phyloP scores from a whole-genome alignment of 2,113 vertebrate genomes.

The Channa argus region DNA sequence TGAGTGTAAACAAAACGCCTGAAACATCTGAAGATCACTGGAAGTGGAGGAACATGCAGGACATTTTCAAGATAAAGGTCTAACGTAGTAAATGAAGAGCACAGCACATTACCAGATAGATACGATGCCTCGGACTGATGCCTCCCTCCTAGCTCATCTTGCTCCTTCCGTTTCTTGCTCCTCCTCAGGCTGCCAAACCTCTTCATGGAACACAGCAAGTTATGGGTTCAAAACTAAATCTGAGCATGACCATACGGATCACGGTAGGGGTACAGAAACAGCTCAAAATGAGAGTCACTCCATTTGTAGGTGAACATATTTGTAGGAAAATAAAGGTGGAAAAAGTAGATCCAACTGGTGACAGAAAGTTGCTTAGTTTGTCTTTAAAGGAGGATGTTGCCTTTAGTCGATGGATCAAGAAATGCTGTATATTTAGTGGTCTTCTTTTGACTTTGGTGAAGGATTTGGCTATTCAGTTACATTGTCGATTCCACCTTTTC shows the following conservation, averaged over 20 bases:
- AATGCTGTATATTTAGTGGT: background rate
- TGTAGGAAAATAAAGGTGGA: background rate
- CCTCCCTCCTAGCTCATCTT: slow-evolving; percentile 81
- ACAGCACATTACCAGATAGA: slow-evolving; percentile 72
- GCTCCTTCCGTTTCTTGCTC: slow-evolving; percentile 88
- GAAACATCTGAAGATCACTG: background rate
- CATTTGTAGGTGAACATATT: slow-evolving; percentile 15
- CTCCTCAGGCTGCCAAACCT: slow-evolving; percentile 93
- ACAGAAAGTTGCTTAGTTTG: background rate
- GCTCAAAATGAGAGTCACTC: slow-evolving; percentile 26
- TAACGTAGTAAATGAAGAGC: background rate
- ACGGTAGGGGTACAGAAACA: slow-evolving; percentile 9
- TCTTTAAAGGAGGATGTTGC: background rate
- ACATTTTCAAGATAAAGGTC: background rate
- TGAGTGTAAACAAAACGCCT: background rate
- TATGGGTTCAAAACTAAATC: slow-evolving; percentile 46
- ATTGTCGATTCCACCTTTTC: background rate
- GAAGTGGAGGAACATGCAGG: background rate
- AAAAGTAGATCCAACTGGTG: slow-evolving; percentile 1
- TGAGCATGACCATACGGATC: slow-evolving; percentile 70
- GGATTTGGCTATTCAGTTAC: slow-evolving; percentile 8
- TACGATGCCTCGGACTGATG: slow-evolving; percentile 87
- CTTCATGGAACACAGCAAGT: slow-evolving; percentile 88
- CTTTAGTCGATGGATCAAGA: background rate
- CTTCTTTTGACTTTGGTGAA: background rate